Evolutionary conservation across 2,797 vertebrate species (phyloP).

Genomic region (Sternarchorhynchus goeldii): DNA sequence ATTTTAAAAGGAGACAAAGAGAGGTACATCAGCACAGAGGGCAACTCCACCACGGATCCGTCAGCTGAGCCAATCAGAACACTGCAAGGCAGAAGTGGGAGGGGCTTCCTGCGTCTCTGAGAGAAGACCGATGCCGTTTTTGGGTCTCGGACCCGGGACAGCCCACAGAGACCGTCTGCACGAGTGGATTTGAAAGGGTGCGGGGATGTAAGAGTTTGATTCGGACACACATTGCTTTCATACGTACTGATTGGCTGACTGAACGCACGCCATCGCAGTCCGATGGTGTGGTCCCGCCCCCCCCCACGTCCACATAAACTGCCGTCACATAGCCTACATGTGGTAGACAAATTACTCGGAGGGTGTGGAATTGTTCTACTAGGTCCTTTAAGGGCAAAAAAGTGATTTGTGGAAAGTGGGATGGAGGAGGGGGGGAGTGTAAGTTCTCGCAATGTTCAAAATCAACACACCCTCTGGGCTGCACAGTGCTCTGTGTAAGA

Average conservation of each 20-base stretch:
- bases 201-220: background rate
- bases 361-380: background rate
- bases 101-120: constrained; percentile 26
- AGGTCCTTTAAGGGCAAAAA: background rate
- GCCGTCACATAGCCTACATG: background rate
- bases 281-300: constrained; percentile 11
- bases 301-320: background rate
- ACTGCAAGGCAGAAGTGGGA: constrained; percentile 29
- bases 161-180: background rate
- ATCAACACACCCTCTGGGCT: constrained; percentile 64
- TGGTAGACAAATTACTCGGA: background rate
- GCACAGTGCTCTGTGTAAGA: constrained; percentile 67
- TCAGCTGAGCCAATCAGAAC: constrained; percentile 33
- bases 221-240: constrained; percentile 37
- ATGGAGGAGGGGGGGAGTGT: background rate
- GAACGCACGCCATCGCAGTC: constrained; percentile 2
- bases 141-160: constrained; percentile 13
- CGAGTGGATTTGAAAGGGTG: background rate
- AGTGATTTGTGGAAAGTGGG: too few species aligned
- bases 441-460: constrained; percentile 14
- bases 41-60: constrained; percentile 55
- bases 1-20: constrained; percentile 60
- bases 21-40: constrained; percentile 71
- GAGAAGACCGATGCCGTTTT: constrained; percentile 8
- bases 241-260: constrained; percentile 12